These are phyloP conservation scores for Diplodus sargus DNA, from an alignment of 2,797 vertebrate species.

Conservation along the genomic window DNA sequence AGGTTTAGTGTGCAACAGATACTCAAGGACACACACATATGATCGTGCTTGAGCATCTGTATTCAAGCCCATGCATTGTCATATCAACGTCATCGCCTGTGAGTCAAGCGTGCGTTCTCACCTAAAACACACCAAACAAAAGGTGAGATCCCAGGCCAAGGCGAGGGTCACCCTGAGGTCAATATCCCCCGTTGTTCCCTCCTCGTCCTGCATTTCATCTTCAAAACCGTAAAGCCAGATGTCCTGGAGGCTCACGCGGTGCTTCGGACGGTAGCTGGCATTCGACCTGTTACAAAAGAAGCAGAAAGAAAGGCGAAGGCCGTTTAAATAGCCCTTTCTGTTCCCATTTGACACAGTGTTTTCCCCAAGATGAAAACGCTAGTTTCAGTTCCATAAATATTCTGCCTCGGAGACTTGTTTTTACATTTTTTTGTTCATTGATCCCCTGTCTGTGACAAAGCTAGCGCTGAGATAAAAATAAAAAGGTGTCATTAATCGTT, in stretches of 20 bases:
- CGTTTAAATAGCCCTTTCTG: not conserved
- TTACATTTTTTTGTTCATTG: not conserved
- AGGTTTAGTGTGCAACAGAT: not conserved
- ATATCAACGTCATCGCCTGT: constrained; percentile 6
- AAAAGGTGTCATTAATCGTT: not conserved
- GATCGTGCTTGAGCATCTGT: not conserved
- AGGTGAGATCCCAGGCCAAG: constrained; percentile 71
- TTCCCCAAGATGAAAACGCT: not conserved
- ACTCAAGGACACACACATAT: not conserved
- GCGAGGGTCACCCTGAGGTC: constrained; percentile 70
- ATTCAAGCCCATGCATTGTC: not conserved
- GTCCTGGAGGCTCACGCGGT: constrained; percentile 76
- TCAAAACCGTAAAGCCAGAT: constrained; percentile 73
- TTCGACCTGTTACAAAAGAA: constrained; percentile 67
- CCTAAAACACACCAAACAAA: constrained; percentile 78
- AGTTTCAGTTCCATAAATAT: constrained; percentile 36
- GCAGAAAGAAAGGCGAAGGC: not conserved
- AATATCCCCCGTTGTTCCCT: constrained; percentile 27
- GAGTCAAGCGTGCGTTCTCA: constrained; percentile 53
- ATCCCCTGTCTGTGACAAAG: not conserved
- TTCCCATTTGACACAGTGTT: not conserved
- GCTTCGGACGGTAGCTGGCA: constrained; percentile 79
- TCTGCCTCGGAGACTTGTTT: not conserved
- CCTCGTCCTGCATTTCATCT: constrained; percentile 64
- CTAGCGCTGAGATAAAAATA: not conserved